Evolutionary conservation across 1,140 invertebrate species (phyloP).

Genomic region (Hylyphantes graminicola): DNA sequence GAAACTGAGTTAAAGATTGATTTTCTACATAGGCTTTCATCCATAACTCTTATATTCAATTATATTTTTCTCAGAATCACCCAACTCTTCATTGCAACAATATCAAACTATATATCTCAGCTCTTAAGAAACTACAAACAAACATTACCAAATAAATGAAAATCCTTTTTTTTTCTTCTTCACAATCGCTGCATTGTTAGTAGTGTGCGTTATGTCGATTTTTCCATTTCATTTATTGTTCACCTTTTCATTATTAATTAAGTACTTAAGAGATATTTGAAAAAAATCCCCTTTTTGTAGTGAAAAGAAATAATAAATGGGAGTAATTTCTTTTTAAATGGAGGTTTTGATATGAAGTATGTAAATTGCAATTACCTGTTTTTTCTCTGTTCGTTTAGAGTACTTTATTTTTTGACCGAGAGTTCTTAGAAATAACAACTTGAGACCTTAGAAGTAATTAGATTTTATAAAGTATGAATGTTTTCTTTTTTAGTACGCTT

Average conservation of each 20-base stretch:
- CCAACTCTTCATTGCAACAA: slow-evolving; percentile 7
- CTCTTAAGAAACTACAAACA: slow-evolving; percentile 20
- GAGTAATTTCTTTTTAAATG: slow-evolving; percentile 31
- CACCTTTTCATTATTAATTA: slow-evolving; percentile 51
- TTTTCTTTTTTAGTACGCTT: neutral
- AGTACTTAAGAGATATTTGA: slow-evolving; percentile 20
- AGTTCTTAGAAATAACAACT: slow-evolving; percentile 23
- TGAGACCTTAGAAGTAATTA: slow-evolving; percentile 14
- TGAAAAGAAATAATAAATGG: neutral
- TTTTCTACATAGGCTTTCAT: no score
- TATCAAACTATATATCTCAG: no score
- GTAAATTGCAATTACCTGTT: slow-evolving; percentile 19
- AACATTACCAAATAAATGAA: slow-evolving; percentile 1
- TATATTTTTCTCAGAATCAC: neutral
- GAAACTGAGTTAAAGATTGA: no score
- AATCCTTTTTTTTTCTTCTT: neutral
- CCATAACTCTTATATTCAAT: no score
- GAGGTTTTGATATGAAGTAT: neutral
- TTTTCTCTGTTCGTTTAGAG: neutral
- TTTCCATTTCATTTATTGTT: slow-evolving; percentile 43
- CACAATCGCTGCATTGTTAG: neutral
- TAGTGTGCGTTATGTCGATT: slow-evolving; percentile 23
- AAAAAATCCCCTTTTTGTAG: neutral
- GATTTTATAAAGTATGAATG: neutral
- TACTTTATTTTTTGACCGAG: no score